Base-by-base conservation (phyloP, 2,797 vertebrate species). In the Eleutherodactylus coqui region DNA sequence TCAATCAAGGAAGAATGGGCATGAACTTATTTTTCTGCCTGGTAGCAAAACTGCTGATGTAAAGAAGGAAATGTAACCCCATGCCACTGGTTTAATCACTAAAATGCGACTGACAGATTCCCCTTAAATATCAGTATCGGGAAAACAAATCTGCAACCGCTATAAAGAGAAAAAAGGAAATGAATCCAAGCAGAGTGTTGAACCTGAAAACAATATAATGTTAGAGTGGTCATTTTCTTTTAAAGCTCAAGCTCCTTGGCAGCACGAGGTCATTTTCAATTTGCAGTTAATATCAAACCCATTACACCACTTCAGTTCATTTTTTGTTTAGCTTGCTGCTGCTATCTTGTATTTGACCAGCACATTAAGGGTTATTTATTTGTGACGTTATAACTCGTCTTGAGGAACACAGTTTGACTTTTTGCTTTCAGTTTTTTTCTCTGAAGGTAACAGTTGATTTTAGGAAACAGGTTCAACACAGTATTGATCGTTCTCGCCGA, bases 391-490 rank as follows among this genome's bases (percentile, higher is more conserved):
- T 38, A 69, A 69, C 36, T 7, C 38, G 9, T 19, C 67, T 21
- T 38, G 34, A 24, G 34, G 7, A 67, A 24, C 34, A 69, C 34
- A 69, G 67, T 69, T 69, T 69, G 67, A 69, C 67, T 69, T 69
- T 67, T 36, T 69, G 17, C 34, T 69, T 67, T 38, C 32, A n/a
- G n/a, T 60, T 79, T 79, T 55, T 55, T 55, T 19, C 27, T 27
- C 16, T 49, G n/a, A 49, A 47, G 62, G 45, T 69, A 47, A 81
- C 27, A 81, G 64, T 49, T 81, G 43, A 81, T 43, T 81, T 81
- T 47, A 47, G 32, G 58, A 55, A 80, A 41, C 67, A 38, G 67
- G 67, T 69, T 69, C 67, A 38, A 69, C 19, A 38, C 67, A 41
- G 67, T 69, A 69, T 69, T 24, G 67, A 69, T 69, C 21, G 34